A percentile compares a stretch with the other conserved stretches of the same genome.
These are phyloP conservation scores for Hoplodrina blanda DNA, from an alignment of 2,888 invertebrate genomes.

Conservation along the genomic window DNA sequence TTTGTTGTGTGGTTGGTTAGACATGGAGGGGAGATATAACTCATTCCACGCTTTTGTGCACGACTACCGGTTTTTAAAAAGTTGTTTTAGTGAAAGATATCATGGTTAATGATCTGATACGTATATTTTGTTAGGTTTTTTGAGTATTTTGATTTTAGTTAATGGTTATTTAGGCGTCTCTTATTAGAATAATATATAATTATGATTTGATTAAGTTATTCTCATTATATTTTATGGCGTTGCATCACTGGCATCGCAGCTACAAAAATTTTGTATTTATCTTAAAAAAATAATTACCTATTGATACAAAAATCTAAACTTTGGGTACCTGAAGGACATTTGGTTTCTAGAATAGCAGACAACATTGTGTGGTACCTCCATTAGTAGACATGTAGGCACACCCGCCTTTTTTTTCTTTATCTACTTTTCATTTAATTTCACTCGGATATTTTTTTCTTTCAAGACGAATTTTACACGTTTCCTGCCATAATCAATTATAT, in stretches of 20 bases:
- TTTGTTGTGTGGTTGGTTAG: constrained; percentile 89
- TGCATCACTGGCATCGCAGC: not conserved
- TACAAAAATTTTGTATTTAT: not conserved
- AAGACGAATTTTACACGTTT: too few species aligned
- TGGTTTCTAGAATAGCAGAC: too few species aligned
- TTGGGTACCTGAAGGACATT: too few species aligned
- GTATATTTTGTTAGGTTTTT: constrained; percentile 43
- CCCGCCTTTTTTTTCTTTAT: too few species aligned
- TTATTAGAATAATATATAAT: not conserved
- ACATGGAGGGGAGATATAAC: constrained; percentile 83
- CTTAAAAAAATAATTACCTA: not conserved
- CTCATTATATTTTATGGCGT: not conserved
- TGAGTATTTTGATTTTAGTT: constrained; percentile 48
- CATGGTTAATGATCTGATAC: constrained; percentile 47
- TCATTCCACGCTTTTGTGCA: constrained; percentile 84
- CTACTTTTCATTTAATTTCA: too few species aligned
- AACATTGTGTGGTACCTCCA: too few species aligned
- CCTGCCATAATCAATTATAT: too few species aligned
- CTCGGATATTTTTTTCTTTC: too few species aligned
- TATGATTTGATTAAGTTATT: not conserved
- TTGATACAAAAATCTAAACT: too few species aligned
- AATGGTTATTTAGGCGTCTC: constrained; percentile 22
- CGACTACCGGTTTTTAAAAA: constrained; percentile 79
- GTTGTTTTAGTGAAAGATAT: constrained; percentile 68
- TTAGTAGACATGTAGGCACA: too few species aligned